These are phyloP conservation scores for Dipodomys merriami DNA, from an alignment of 2,113 vertebrate genomes.

Conservation along the genomic window DNA sequence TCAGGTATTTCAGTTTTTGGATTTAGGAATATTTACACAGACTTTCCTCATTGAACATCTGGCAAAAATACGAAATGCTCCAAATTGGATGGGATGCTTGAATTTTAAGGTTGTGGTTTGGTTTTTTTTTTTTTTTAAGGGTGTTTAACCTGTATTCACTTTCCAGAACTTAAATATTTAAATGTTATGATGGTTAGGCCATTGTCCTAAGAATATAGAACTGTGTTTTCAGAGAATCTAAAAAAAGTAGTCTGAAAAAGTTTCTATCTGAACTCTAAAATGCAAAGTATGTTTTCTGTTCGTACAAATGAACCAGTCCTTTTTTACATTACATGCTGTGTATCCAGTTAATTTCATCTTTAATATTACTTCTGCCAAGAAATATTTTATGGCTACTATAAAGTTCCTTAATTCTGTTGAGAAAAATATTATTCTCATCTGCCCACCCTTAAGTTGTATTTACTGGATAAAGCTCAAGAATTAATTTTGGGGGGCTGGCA, in stretches of 20 bases:
- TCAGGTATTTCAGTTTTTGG: neutral
- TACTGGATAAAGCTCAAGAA: neutral
- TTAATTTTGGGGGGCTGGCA: too few species aligned
- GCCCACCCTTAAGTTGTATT: neutral
- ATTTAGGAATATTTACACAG: too few species aligned
- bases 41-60: neutral
- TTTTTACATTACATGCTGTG: neutral
- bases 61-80: neutral
- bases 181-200: neutral
- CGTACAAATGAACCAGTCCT: neutral
- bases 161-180: constrained; percentile 46
- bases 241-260: neutral
- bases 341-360: neutral
- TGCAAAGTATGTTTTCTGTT: neutral
- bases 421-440: neutral
- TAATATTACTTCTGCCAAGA: neutral
- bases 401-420: neutral
- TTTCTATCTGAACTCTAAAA: constrained; percentile 20
- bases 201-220: constrained; percentile 33
- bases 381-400: neutral
- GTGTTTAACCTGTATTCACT: neutral
- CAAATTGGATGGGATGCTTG: too few species aligned
- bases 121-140: neutral
- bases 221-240: neutral
- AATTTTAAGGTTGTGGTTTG: too few species aligned